Evolutionary conservation across 2,797 vertebrate species (phyloP).

Genomic region (Chelon labrosus): DNA sequence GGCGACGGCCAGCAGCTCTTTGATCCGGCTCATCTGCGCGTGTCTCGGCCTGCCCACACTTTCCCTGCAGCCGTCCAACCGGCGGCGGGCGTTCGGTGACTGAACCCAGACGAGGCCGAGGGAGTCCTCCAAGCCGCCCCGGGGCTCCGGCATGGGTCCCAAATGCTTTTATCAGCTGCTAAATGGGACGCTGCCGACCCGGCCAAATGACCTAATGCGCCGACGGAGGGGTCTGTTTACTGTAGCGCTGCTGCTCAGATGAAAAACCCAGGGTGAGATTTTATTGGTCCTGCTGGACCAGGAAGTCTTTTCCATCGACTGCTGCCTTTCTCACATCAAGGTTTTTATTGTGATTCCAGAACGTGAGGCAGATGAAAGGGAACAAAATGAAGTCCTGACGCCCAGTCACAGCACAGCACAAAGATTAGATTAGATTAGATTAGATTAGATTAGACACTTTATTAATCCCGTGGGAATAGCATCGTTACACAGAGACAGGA

Average conservation of each 20-base stretch:
- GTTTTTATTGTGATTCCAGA: too few relatives aligned
- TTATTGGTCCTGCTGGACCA: constrained; percentile 51
- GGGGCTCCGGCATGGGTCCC: constrained; percentile 37
- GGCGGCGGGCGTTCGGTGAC: constrained; percentile 47
- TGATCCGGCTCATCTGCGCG: constrained; percentile 78
- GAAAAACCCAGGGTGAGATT: constrained; percentile 43
- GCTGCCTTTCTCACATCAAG: neutral
- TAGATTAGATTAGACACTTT: too few relatives aligned
- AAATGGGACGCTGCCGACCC: constrained; percentile 39
- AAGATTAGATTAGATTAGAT: too few relatives aligned
- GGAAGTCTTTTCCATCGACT: constrained; percentile 53
- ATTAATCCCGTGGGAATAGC: too few relatives aligned
- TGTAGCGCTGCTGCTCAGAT: constrained; percentile 29
- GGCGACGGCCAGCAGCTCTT: constrained; percentile 72
- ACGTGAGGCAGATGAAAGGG: too few relatives aligned
- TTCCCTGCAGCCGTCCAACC: constrained; percentile 67
- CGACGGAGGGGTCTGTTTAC: constrained; percentile 50
- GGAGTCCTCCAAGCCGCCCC: constrained; percentile 48
- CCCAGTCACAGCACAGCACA: too few relatives aligned
- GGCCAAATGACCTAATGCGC: constrained; percentile 58
- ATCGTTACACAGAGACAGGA: too few relatives aligned
- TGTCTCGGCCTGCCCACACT: constrained; percentile 75
- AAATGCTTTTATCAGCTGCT: constrained; percentile 77
- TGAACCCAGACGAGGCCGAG: constrained; percentile 66
- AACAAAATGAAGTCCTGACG: too few relatives aligned